Percentiles rank a stretch among this genome's conserved stretches.
These are phyloP conservation scores for Anarsia innoxiella DNA, from an alignment of 2,888 invertebrate species.

Conservation along the genomic window DNA sequence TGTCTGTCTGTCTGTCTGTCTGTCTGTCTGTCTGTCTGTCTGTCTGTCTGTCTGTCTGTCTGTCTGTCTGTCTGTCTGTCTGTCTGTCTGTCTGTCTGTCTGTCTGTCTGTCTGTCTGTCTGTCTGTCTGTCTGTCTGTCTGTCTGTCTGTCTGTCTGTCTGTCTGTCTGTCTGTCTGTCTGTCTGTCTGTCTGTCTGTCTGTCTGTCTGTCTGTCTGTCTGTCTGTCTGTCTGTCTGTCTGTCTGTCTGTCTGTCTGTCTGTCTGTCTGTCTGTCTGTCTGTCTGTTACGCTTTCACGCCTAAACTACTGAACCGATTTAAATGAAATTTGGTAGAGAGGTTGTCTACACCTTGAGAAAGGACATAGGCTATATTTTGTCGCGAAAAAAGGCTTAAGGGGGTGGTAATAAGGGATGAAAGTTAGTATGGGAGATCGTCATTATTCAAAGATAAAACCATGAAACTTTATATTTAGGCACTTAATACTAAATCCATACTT, in stretches of 20 bases:
- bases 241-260: constrained; percentile 1
- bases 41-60: constrained; percentile 4
- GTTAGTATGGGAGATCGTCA: too few relatives aligned
- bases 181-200: constrained; percentile 1
- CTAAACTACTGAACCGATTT: too few relatives aligned
- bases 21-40: constrained; percentile 3
- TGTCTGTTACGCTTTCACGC: too few relatives aligned
- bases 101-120: not conserved
- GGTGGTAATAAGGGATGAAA: too few relatives aligned
- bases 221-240: constrained; percentile 1
- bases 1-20: constrained; percentile 4
- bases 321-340: too few relatives aligned
- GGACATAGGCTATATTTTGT: too few relatives aligned
- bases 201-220: constrained; percentile 1
- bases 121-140: not conserved
- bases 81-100: constrained; percentile 3
- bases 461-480: too few relatives aligned
- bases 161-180: constrained; percentile 1
- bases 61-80: constrained; percentile 4
- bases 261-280: constrained; percentile 6
- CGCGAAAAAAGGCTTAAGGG: too few relatives aligned
- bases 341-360: too few relatives aligned
- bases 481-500: too few relatives aligned
- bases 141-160: constrained; percentile 1
- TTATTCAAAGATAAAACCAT: too few relatives aligned